Conservation (phyloP, 92 coral and sea anemone species). For the Palythoa caribaeorum region DNA sequence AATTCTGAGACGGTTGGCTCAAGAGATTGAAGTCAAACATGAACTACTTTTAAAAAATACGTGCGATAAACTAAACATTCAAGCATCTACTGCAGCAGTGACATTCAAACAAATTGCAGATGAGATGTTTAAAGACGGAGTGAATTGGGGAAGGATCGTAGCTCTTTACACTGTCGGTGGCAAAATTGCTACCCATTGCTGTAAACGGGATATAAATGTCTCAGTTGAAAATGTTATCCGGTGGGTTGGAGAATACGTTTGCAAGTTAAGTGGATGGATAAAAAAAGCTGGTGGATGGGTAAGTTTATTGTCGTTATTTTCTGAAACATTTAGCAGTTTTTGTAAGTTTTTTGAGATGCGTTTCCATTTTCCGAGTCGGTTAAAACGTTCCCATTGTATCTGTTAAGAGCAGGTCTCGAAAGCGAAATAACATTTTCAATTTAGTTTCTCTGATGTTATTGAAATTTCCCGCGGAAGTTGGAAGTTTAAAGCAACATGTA, state of each 20-base stretch:
- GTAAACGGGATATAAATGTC: slow-evolving; percentile 58
- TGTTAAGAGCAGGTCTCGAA: background rate
- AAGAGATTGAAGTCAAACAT: slow-evolving; percentile 83
- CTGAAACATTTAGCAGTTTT: slow-evolving; percentile 14
- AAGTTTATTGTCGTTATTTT: slow-evolving; percentile 54
- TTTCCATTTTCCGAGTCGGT: background rate
- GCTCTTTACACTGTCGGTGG: slow-evolving; percentile 86
- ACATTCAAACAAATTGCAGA: slow-evolving; percentile 79
- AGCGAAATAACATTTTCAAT: background rate
- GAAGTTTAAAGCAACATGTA: background rate
- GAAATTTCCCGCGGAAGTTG: slow-evolving; percentile 16
- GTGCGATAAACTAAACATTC: slow-evolving; percentile 76
- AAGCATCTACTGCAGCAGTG: slow-evolving; percentile 55
- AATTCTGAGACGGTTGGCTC: slow-evolving; percentile 75
- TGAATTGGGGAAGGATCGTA: slow-evolving; percentile 97
- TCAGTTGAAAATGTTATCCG: slow-evolving; percentile 58
- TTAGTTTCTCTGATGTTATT: background rate
- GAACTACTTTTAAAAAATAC: slow-evolving; percentile 82
- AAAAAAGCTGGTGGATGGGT: slow-evolving; percentile 96
- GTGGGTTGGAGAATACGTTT: slow-evolving; percentile 85
- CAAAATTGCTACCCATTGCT: slow-evolving; percentile 79
- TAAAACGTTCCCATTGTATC: background rate
- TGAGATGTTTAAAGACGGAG: slow-evolving; percentile 77
- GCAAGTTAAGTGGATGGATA: slow-evolving; percentile 78
- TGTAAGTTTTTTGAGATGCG: background rate